Percentiles rank a stretch among this genome's conserved stretches.
Evolutionary conservation across 2,888 invertebrate genomes (phyloP).

Genomic region (Hedychridium roseum): DNA sequence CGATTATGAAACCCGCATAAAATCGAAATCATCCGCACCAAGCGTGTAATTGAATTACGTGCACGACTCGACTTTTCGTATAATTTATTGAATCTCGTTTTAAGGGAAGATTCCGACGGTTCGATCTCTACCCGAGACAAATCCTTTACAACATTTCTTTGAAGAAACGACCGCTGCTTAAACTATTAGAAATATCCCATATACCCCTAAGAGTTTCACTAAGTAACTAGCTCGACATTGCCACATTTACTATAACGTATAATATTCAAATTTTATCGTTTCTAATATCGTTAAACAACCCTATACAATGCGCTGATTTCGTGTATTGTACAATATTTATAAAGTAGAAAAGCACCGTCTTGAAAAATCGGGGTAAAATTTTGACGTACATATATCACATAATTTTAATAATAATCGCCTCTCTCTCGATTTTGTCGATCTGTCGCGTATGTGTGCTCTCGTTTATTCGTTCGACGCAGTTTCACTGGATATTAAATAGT

Average conservation of each 20-base stretch:
- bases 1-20: too few species aligned
- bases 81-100: too few species aligned
- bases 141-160: conserved; percentile 28
- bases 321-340: conserved; percentile 53
- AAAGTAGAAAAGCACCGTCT: conserved; percentile 58
- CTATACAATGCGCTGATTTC: conserved; percentile 44
- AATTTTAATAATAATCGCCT: conserved; percentile 20
- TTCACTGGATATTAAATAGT: too few species aligned
- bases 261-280: conserved; percentile 39
- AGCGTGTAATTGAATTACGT: too few species aligned
- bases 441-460: too few species aligned
- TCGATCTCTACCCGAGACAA: conserved; percentile 27
- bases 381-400: conserved; percentile 50
- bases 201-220: conserved; percentile 53
- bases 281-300: conserved; percentile 40
- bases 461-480: not conserved
- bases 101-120: not conserved
- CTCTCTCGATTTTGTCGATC: conserved; percentile 3
- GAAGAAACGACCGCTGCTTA: conserved; percentile 43
- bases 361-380: conserved; percentile 46
- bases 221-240: conserved; percentile 61
- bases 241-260: conserved; percentile 50
- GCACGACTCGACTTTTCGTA: too few species aligned
- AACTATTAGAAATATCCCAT: conserved; percentile 53
- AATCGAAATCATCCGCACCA: too few species aligned